phyloP scores from a whole-genome alignment of 2,113 vertebrate genomes.

The Corvus moneduloides region DNA sequence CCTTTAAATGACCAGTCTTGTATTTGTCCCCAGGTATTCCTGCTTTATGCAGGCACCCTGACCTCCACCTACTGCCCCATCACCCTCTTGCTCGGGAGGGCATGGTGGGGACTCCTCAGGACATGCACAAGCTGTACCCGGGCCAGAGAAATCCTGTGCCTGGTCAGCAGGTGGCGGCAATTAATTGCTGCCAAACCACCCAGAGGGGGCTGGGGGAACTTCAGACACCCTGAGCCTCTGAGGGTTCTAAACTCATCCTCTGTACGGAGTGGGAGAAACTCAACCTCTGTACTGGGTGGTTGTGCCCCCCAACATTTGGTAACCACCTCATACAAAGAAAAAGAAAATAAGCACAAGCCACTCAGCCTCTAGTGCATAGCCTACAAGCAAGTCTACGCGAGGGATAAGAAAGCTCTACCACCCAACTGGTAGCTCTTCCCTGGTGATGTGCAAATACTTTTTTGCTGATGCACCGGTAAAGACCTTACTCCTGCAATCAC shows the following conservation, averaged over 20 bases:
- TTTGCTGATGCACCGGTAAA: neutral
- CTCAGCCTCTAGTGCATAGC: neutral
- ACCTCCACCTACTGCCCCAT: neutral
- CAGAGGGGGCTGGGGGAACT: neutral
- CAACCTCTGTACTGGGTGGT: neutral
- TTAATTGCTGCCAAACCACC: slow-evolving; percentile 44
- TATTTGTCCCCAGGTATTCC: neutral
- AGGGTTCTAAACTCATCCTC: neutral
- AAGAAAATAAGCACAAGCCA: neutral
- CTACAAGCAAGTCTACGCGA: neutral
- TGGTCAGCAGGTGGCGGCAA: slow-evolving; percentile 66
- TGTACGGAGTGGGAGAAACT: neutral
- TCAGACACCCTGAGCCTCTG: neutral
- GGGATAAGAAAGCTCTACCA: neutral
- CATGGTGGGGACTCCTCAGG: fast-evolving
- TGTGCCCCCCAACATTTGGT: neutral
- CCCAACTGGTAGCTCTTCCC: neutral
- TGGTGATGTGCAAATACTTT: neutral
- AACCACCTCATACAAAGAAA: neutral
- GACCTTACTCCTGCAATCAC: neutral
- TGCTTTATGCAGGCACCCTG: neutral
- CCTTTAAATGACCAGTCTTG: neutral
- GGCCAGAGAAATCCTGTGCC: slow-evolving; percentile 44
- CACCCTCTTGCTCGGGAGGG: neutral
- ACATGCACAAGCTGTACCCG: fast-evolving